Evolutionary conservation across 2,113 vertebrate species (phyloP), one percentile per base, ranked within the genome.

Genomic region (Coregonus clupeaformis): DNA sequence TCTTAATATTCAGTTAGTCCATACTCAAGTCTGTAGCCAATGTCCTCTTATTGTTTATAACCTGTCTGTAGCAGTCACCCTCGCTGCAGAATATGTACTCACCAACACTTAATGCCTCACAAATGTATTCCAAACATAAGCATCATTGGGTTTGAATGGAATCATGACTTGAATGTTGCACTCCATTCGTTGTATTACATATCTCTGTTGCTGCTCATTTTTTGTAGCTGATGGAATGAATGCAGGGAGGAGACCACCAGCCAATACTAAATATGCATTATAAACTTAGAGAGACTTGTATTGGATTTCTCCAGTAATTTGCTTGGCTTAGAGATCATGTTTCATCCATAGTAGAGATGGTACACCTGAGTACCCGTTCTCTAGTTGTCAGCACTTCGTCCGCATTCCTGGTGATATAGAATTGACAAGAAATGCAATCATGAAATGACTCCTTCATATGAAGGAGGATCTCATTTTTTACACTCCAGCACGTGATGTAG

Each of bases 381-480:
- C 63, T 14, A 16, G 27, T 30, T 65, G 63, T 27, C 25, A 65
- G 63, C 42, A 42, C 82, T 87, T 83, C 66, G 64, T 62, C 73
- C 75, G 76, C 79, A 77, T 85, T 85, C 73, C 76, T 57, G 59
- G 9, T 36, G 70, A 12, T 42, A 9, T 55, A 60, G 55, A 60
- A 71, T 5, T 22, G 11, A 30, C 2, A 68, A 25, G n/a, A 36
- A 27, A 71, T 29, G 3, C 55, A 36, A 24, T 57, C 29, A 32
- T 55, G 16, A 12, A 22, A 57, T 30, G 55, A 59, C 71, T 72
- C 71, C 36, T 42, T 24, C 2, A 13, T 59, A 60, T 42, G 36
- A 42, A 12, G 36, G 36, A 42, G 36, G 12, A 59, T 30, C 18
- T 5, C 4, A 27, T 22, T 32, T 76, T 66, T 64, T 75, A 75